A percentile compares a stretch with the other conserved stretches of the same genome.
Conservation (phyloP, 2,888 invertebrate genomes). For the Protodeltote pygarga region DNA sequence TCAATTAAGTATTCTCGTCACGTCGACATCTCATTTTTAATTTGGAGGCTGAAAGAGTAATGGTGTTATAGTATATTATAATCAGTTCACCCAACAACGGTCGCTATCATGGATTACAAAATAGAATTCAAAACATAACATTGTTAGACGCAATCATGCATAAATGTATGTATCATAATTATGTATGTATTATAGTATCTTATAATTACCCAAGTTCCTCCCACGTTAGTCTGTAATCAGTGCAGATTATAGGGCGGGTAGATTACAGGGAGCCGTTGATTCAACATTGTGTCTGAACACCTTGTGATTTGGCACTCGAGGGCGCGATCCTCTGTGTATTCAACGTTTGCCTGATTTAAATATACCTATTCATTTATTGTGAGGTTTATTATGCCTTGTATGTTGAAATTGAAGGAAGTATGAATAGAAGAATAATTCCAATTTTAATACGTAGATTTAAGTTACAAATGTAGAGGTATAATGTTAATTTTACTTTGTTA, state of each 20-base stretch:
- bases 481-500: no score
- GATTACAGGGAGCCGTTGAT: slow-evolving; percentile 43
- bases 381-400: background rate
- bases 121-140: no score
- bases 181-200: slow-evolving; percentile 22
- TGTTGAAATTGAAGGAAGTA: no score
- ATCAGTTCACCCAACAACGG: no score
- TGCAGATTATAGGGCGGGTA: slow-evolving; percentile 28
- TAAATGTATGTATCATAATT: slow-evolving; percentile 26
- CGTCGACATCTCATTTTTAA: no score
- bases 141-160: background rate
- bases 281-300: slow-evolving; percentile 43
- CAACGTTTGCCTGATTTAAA: slow-evolving; percentile 1
- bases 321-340: slow-evolving; percentile 18
- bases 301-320: slow-evolving; percentile 46
- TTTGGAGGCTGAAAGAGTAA: no score
- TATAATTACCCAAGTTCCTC: slow-evolving; percentile 36
- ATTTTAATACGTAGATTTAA: no score
- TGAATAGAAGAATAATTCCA: no score
- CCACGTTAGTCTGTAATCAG: slow-evolving; percentile 30
- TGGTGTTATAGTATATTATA: no score
- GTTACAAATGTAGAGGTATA: no score
- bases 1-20: no score
- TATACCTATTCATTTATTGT: slow-evolving; percentile 6
- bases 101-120: no score